Base-by-base conservation (phyloP, 2,888 invertebrate species). In the Aspidiotus destructor region DNA sequence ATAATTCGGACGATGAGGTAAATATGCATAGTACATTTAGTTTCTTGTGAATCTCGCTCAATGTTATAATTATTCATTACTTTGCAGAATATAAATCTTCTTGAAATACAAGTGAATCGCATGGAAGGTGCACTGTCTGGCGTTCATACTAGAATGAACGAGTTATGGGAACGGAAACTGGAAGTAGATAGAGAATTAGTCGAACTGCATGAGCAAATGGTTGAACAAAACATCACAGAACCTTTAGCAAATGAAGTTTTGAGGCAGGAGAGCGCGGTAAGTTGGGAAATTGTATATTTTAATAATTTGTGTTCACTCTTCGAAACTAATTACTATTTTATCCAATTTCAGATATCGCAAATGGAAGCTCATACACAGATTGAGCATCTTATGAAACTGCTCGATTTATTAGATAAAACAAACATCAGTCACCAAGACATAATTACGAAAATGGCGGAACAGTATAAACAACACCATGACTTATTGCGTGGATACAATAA, bases 401-500 rank as follows among this genome's bases (percentile, higher is more conserved):
- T 57, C 9, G 40, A 58, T 15, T 44, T 67, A 13, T 44, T 67
- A 13, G 57, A 28, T 16, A 41, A 52, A 9, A 58, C 58, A 3
- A 67, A 60, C 9, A 62, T 62, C 54, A 55, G 15, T 8, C 61
- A 62, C 16, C 41, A 28, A 57, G 77, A 78, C 62, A 65, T 71
- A n/a, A 69, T 65, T 16, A 48, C 64, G 40, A 70, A 64, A 69
- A 53, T 71, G 52, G 67, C 69, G 10, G 69, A 70, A 57, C 62
- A 71, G 55, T 41, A 70, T 58, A 69, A 62, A 53, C 58, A 71
- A 16, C 68, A 71, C 55, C 70, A 71, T 63, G 52, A 53, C 41
- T 65, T 71, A 42, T 68, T 71, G 48, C 62, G 70, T 15, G 85
- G 84, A 0, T 82, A 83, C 69, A 83, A 83, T 28, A 80, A 81